These are phyloP conservation scores for Ceyx cyanopectus DNA, from an alignment of 2,113 vertebrate species.

Conservation along the genomic window DNA sequence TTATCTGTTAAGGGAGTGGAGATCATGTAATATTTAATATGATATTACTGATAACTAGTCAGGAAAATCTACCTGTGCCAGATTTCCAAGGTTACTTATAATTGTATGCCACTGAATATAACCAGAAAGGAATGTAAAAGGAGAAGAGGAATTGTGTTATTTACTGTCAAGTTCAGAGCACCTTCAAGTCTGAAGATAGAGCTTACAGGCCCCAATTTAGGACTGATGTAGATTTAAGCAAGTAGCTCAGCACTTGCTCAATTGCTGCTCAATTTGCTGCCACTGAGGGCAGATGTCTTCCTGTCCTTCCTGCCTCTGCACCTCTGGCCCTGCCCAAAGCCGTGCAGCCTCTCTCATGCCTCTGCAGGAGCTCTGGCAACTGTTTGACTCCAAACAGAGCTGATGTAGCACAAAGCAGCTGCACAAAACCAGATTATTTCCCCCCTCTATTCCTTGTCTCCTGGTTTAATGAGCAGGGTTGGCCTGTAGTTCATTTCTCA, in stretches of 20 bases:
- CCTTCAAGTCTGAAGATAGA: neutral
- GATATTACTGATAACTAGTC: neutral
- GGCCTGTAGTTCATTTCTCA: neutral
- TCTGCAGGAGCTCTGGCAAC: neutral
- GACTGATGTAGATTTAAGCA: neutral
- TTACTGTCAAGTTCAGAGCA: neutral
- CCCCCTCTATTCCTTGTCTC: neutral
- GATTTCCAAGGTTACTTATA: neutral
- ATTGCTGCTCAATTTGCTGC: neutral
- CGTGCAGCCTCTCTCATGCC: fast-evolving
- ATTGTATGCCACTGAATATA: neutral
- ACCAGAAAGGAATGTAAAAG: neutral
- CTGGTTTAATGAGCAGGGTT: neutral
- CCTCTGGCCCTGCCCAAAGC: neutral
- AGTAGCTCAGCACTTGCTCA: neutral
- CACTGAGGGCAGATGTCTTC: neutral
- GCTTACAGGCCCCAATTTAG: neutral
- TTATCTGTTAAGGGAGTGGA: neutral
- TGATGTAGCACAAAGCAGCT: neutral
- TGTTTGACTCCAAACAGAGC: neutral
- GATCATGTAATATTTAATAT: slow-evolving; percentile 1
- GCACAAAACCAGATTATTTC: neutral
- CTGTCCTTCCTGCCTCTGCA: neutral
- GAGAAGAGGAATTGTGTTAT: neutral
- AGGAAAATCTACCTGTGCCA: neutral